phyloP scores from a whole-genome alignment of 2,888 invertebrate genomes.

The Eristalis pertinax region DNA sequence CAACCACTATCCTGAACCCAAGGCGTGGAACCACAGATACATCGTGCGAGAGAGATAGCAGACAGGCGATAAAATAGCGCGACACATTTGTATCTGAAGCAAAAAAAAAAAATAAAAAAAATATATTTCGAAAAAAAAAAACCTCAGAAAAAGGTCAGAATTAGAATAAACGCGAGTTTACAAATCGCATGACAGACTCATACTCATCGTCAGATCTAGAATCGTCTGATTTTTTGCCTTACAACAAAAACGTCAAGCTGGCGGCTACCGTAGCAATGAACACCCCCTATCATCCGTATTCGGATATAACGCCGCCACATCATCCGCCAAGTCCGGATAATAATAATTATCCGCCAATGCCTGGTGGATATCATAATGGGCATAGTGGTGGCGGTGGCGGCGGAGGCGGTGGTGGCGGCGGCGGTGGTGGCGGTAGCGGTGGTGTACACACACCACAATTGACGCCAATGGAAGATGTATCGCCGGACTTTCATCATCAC shows the following conservation, averaged over 20 bases:
- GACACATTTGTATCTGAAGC: conserved; percentile 43
- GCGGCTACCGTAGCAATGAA: conserved; percentile 94
- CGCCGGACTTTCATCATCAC: conserved; percentile 77
- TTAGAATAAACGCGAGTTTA: conserved; percentile 68
- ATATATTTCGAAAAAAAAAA: neutral
- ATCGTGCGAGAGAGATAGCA: conserved; percentile 4
- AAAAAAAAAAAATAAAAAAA: conserved; percentile 17
- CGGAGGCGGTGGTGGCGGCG: conserved; percentile 73
- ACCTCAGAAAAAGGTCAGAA: conserved; percentile 51
- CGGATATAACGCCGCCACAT: conserved; percentile 90
- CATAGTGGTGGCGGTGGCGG: conserved; percentile 79
- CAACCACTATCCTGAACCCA: conserved; percentile 35
- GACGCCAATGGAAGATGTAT: conserved; percentile 79
- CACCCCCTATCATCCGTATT: conserved; percentile 94
- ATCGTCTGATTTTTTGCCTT: conserved; percentile 74
- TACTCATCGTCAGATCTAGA: conserved; percentile 72
- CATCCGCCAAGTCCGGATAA: conserved; percentile 88
- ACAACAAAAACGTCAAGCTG: conserved; percentile 86
- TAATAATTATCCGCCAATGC: conserved; percentile 84
- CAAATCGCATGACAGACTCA: conserved; percentile 73
- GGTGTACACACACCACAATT: conserved; percentile 77
- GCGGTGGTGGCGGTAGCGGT: conserved; percentile 67
- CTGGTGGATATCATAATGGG: conserved; percentile 82
- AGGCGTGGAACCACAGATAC: neutral
- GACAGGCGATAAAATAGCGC: conserved; percentile 9